Evolutionary conservation across 1,140 invertebrate genomes (phyloP), one percentile per base, ranked within the genome.

Genomic region (Monomorium pharaonis): DNA sequence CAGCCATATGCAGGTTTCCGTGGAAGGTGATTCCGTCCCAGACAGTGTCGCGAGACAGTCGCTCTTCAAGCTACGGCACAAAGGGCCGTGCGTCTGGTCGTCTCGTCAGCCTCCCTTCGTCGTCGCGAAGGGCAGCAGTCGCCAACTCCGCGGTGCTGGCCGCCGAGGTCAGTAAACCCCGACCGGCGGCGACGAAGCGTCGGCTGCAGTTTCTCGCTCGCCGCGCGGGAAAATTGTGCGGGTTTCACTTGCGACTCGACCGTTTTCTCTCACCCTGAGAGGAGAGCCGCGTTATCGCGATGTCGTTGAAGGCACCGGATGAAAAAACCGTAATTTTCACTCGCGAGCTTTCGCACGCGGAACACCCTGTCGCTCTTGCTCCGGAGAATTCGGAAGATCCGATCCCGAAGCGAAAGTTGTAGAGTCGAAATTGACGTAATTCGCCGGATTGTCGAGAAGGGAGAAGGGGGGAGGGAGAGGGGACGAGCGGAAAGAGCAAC

Each of bases 101-200:
- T 37, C 37, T n/a, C n/a, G n/a, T n/a, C n/a, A n/a, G 62, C 37
- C 65, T 69, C 78, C 51, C 33, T 42, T 56, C 49, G 76, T 67
- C 44, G 76, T 54, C 33, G 24, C 65, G 67, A 74, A 58, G 51
- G 78, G 67, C 67, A 72, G 67, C 67, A 72, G 49, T 81, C 65
- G 37, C 24, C 67, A 80, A 56, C 77, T 65, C 62, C n/a, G 18
- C n/a, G n/a, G n/a, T n/a, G n/a, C n/a, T 14, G 12, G 24, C 10
- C 3, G 60, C 42, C 21, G 37, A 74, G 67, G 78, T 74, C 67
- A 83, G 65, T 83, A 83, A 83, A 83, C 67, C 16, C 62, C 42
- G 27, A 47, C 24, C n/a, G 54, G 58, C 58, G 54, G 58, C 58
- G 54, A 27, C 58, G 27, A 44, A 49, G 33, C 33, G 49, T 51